Percentiles rank a stretch among this genome's conserved stretches.
Conservation (phyloP, 1,140 invertebrate genomes). For the Drosophila kurseongensis region DNA sequence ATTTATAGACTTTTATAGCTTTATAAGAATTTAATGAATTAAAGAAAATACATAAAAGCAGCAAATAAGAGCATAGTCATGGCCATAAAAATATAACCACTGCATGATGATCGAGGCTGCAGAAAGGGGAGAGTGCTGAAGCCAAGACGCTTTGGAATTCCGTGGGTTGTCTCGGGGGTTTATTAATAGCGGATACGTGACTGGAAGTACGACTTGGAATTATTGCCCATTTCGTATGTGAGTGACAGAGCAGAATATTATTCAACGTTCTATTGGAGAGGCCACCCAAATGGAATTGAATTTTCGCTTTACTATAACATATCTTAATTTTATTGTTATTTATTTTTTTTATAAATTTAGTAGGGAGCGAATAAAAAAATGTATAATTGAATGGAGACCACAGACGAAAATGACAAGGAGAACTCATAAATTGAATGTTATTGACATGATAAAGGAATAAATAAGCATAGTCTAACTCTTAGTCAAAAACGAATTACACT, state of each 20-base stretch:
- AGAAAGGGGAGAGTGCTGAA: conserved; percentile 1
- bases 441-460: no score
- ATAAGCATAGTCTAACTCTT: no score
- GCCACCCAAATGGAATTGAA: conserved; percentile 1
- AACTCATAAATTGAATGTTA: no score
- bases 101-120: conserved; percentile 15
- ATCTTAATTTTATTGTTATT: not conserved
- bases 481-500: no score
- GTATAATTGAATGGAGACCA: no score
- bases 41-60: conserved; percentile 8
- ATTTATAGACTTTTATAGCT: conserved; percentile 19
- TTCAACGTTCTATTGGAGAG: conserved; percentile 15
- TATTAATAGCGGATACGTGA: conserved; percentile 51
- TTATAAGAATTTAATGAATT: conserved; percentile 3
- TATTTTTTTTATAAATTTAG: not conserved
- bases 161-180: conserved; percentile 32
- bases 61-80: conserved; percentile 21
- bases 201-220: conserved; percentile 31
- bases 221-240: conserved; percentile 40
- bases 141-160: conserved; percentile 36
- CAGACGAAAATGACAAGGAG: no score
- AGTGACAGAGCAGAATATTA: conserved; percentile 39
- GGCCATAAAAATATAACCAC: conserved; percentile 32
- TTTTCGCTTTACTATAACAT: not conserved
- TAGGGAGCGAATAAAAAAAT: no score